phyloP scores from a whole-genome alignment of 2,888 invertebrate genomes.

The Pheosia gnoma region DNA sequence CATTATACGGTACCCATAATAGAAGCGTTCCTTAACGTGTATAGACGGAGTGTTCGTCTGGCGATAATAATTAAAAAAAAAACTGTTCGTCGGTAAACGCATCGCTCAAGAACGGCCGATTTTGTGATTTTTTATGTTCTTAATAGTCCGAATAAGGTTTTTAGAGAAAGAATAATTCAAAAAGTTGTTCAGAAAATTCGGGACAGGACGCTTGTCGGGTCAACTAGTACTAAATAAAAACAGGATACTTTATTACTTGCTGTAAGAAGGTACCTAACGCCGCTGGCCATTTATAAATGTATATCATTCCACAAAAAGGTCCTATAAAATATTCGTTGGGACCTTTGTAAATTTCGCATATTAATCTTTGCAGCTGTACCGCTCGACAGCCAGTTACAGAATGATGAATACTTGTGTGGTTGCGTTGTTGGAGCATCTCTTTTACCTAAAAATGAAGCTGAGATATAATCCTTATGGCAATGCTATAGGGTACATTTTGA shows the following conservation, averaged over 20 bases:
- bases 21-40: too few species aligned
- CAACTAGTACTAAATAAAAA: neutral
- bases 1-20: too few species aligned
- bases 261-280: constrained; percentile 9
- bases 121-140: too few species aligned
- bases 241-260: constrained; percentile 32
- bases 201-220: too few species aligned
- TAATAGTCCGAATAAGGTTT: too few species aligned
- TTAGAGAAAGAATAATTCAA: too few species aligned
- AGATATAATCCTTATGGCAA: constrained; percentile 10
- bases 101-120: too few species aligned
- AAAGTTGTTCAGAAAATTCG: too few species aligned
- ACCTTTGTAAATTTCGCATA: constrained; percentile 41
- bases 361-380: constrained; percentile 48
- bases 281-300: constrained; percentile 36
- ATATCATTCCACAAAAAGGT: constrained; percentile 41
- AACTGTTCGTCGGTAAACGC: too few species aligned
- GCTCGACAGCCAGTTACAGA: constrained; percentile 38
- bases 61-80: too few species aligned
- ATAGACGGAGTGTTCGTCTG: too few species aligned
- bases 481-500: constrained; percentile 7
- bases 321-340: constrained; percentile 35
- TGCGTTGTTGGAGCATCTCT: constrained; percentile 26
- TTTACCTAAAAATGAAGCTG: constrained; percentile 10
- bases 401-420: constrained; percentile 43